Conservation (phyloP, 1,140 invertebrate genomes). For the Psix sp. region DNA sequence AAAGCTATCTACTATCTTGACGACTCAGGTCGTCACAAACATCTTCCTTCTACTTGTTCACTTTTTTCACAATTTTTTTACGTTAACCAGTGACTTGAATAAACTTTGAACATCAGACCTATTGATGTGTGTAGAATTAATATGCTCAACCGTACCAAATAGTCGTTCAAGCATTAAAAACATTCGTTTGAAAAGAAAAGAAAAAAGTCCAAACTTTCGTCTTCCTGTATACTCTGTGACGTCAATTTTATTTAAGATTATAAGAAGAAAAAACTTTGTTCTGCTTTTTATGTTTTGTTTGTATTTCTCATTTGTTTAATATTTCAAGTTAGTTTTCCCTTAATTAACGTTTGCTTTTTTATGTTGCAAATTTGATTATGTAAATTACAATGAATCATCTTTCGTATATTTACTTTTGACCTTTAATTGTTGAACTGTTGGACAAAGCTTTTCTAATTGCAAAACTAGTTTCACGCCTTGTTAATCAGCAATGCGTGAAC, state of each 20-base stretch:
- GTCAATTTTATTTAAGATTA: too few relatives aligned
- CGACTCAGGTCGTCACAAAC: constrained; percentile 19
- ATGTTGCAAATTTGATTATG: neutral
- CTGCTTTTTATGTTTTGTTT: too few relatives aligned
- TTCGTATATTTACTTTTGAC: constrained; percentile 13
- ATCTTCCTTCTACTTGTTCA: constrained; percentile 20
- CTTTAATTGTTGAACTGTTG: constrained; percentile 16
- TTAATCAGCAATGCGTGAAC: constrained; percentile 11
- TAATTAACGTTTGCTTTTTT: constrained; percentile 6
- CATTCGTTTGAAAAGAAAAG: too few relatives aligned
- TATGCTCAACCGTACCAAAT: too few relatives aligned
- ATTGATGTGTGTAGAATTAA: too few relatives aligned
- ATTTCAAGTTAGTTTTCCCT: too few relatives aligned
- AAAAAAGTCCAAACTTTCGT: too few relatives aligned
- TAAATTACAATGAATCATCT: neutral
- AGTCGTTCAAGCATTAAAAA: too few relatives aligned
- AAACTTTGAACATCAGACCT: constrained; percentile 13
- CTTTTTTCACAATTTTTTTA: constrained; percentile 29
- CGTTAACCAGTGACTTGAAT: constrained; percentile 27
- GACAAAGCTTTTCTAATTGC: constrained; percentile 25
- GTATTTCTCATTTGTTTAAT: too few relatives aligned
- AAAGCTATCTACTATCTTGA: constrained; percentile 33
- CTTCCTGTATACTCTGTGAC: too few relatives aligned
- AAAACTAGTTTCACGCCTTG: constrained; percentile 29
- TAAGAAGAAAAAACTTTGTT: too few relatives aligned